A percentile compares a stretch with the other conserved stretches of the same genome.
These are phyloP conservation scores for Poeciliopsis paucimaculata DNA, from an alignment of 2,797 vertebrate species.

Conservation along the genomic window DNA sequence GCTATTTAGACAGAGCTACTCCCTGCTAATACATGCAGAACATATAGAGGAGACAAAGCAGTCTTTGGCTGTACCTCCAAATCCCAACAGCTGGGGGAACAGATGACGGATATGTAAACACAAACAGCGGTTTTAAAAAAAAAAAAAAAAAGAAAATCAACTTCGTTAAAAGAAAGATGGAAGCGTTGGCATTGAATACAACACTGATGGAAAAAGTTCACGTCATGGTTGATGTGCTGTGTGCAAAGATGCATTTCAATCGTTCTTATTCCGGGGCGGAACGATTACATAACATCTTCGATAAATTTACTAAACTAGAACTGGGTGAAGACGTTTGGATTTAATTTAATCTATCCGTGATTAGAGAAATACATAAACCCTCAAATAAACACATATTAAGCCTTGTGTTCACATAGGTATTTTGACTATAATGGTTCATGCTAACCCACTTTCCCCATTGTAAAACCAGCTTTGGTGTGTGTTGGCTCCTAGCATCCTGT, in stretches of 20 bases:
- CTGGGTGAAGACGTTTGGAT: background rate
- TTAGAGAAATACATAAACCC: background rate
- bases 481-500: background rate
- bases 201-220: constrained; percentile 12
- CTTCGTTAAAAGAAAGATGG: constrained; percentile 38
- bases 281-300: background rate
- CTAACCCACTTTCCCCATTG: background rate
- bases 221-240: background rate
- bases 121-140: background rate
- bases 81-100: constrained; percentile 60
- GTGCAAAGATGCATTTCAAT: background rate
- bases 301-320: background rate
- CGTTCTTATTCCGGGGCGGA: background rate
- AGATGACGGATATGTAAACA: constrained; percentile 65
- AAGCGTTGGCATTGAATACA: background rate
- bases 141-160: constrained; percentile 23
- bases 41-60: constrained; percentile 52
- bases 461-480: background rate
- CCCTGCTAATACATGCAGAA: constrained; percentile 62
- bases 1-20: constrained; percentile 61
- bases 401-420: background rate
- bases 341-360: background rate
- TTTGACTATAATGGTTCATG: background rate
- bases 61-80: constrained; percentile 33
- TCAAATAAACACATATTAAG: background rate